Percentiles rank a stretch among this genome's conserved stretches.
phyloP scores from a whole-genome alignment of 1,140 invertebrate species.

The Helicorthomorpha holstii region DNA sequence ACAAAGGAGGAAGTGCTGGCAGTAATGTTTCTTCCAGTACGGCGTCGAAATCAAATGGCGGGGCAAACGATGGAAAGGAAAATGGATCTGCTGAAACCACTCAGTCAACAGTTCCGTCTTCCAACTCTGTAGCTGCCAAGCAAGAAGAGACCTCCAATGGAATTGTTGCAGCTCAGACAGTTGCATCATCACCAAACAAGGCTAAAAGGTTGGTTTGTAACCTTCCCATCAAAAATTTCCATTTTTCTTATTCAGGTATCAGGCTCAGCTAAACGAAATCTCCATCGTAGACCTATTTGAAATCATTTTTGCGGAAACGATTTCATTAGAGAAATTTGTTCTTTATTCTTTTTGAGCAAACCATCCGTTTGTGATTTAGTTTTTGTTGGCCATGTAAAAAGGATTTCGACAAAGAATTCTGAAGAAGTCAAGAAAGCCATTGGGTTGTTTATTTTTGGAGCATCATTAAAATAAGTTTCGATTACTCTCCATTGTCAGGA shows the following conservation, averaged over 20 bases:
- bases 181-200: conserved; percentile 8
- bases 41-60: conserved; percentile 1
- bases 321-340: too few relatives aligned
- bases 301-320: too few relatives aligned
- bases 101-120: conserved; percentile 11
- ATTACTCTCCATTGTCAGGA: too few relatives aligned
- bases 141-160: conserved; percentile 1
- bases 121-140: background rate
- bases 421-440: too few relatives aligned
- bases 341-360: too few relatives aligned
- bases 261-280: too few relatives aligned
- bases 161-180: conserved; percentile 1
- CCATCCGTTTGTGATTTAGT: too few relatives aligned
- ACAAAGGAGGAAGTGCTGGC: background rate
- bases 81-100: conserved; percentile 7
- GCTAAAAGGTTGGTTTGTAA: conserved; percentile 24
- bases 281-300: too few relatives aligned
- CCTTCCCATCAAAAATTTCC: background rate
- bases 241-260: background rate
- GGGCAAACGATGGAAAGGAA: conserved; percentile 4
- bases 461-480: too few relatives aligned
- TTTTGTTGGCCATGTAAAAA: too few relatives aligned
- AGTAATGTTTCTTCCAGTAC: background rate
- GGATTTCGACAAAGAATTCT: too few relatives aligned
- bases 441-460: too few relatives aligned